Evolutionary conservation across 2,888 invertebrate genomes (phyloP).

Genomic region (Trissoscelio sp.): DNA sequence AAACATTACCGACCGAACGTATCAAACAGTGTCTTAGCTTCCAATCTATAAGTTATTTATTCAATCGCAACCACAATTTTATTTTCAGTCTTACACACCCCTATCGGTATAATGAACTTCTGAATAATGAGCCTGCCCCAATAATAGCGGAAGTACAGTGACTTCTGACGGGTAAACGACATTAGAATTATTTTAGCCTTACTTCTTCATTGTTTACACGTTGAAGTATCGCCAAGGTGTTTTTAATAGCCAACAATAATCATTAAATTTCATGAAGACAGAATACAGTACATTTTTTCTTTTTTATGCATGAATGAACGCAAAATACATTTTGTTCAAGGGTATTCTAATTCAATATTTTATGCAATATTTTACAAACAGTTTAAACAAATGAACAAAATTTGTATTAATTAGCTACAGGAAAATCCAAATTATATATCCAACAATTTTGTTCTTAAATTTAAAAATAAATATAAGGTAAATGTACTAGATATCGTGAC

Average conservation of each 20-base stretch:
- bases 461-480: too few relatives aligned
- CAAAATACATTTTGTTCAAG: slow-evolving; percentile 55
- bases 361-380: slow-evolving; percentile 35
- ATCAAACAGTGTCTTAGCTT: too few relatives aligned
- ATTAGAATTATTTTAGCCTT: slow-evolving; percentile 71
- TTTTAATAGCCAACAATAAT: slow-evolving; percentile 72
- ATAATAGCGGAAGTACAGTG: slow-evolving; percentile 65
- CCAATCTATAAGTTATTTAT: too few relatives aligned
- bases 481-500: too few relatives aligned
- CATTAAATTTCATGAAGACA: slow-evolving; percentile 71
- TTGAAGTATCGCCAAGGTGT: slow-evolving; percentile 74
- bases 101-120: too few relatives aligned
- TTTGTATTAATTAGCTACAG: neutral
- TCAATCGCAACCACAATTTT: too few relatives aligned
- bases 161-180: slow-evolving; percentile 64
- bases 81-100: too few relatives aligned
- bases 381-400: neutral
- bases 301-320: slow-evolving; percentile 63
- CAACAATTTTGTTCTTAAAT: too few relatives aligned
- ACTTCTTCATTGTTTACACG: slow-evolving; percentile 74
- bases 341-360: slow-evolving; percentile 50
- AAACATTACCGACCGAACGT: too few relatives aligned
- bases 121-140: slow-evolving; percentile 19
- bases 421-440: too few relatives aligned
- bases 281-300: slow-evolving; percentile 53